Conservation (phyloP, 2,888 invertebrate genomes). For the Ceratothoa steindachneri region DNA sequence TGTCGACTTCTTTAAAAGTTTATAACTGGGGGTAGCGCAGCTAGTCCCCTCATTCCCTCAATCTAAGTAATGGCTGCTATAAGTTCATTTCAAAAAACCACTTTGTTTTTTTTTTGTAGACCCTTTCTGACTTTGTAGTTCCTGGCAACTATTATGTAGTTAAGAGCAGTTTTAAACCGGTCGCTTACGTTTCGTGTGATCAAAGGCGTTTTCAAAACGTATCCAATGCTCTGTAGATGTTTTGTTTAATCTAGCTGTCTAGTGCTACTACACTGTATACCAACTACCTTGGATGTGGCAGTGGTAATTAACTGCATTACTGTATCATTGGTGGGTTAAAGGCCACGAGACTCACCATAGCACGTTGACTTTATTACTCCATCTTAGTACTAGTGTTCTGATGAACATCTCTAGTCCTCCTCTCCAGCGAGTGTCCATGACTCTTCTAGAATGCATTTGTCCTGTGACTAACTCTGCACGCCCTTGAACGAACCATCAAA, state of each 20-base stretch:
- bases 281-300: not conserved
- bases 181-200: not conserved
- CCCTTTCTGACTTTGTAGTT: slow-evolving; percentile 19
- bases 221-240: slow-evolving; percentile 4
- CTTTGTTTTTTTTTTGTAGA: slow-evolving; percentile 14
- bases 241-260: slow-evolving; percentile 13
- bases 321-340: not conserved
- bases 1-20: slow-evolving; percentile 1
- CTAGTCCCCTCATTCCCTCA: slow-evolving; percentile 10
- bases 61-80: slow-evolving; percentile 12
- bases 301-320: not conserved
- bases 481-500: not conserved
- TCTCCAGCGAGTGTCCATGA: not conserved
- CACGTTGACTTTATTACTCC: not conserved
- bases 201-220: slow-evolving; percentile 2
- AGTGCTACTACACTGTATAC: not conserved
- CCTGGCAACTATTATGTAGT: slow-evolving; percentile 16
- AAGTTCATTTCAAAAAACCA: not conserved
- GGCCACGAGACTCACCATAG: not conserved
- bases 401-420: not conserved
- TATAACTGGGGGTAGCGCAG: slow-evolving; percentile 15
- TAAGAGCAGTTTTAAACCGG: slow-evolving; percentile 1
- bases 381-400: not conserved
- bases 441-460: not conserved
- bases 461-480: not conserved